These are phyloP conservation scores for Brachyptera risi DNA, from an alignment of 2,888 invertebrate species.

Conservation along the genomic window DNA sequence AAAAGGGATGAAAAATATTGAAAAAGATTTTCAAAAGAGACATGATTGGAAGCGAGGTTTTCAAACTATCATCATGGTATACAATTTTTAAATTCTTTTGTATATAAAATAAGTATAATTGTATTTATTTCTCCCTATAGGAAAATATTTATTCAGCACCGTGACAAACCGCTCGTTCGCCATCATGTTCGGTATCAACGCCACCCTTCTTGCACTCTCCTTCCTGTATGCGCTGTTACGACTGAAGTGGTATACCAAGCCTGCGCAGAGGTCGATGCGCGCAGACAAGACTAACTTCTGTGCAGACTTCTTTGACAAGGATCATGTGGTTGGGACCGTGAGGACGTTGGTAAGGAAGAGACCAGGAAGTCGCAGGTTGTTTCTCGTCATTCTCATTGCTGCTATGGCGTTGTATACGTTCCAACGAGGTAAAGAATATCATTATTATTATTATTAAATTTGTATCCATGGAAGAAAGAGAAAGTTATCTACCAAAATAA, in stretches of 20 bases:
- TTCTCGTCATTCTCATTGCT: conserved; percentile 63
- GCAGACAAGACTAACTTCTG: conserved; percentile 15
- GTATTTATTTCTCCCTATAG: no score
- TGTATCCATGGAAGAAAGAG: no score
- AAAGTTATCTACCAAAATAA: no score
- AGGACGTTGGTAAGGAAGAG: conserved; percentile 59
- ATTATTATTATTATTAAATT: no score
- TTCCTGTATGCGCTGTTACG: conserved; percentile 61
- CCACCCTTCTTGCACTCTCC: conserved; percentile 55
- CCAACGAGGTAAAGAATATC: conserved; percentile 57
- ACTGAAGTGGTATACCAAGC: conserved; percentile 66
- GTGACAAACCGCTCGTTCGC: conserved; percentile 63
- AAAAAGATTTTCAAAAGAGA: no score
- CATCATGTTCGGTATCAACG: conserved; percentile 69
- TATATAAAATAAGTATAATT: no score
- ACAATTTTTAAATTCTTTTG: no score
- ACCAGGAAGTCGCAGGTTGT: conserved; percentile 53
- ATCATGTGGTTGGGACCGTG: conserved; percentile 61
- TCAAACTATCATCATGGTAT: no score
- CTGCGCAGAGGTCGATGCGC: conserved; percentile 53
- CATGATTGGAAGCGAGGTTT: no score
- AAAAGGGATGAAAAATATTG: no score
- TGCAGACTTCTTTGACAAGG: conserved; percentile 65
- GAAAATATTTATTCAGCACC: conserved; percentile 59
- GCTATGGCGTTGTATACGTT: conserved; percentile 78